Conservation (phyloP, 2,113 vertebrate species). For the Balaenoptera acutorostrata region DNA sequence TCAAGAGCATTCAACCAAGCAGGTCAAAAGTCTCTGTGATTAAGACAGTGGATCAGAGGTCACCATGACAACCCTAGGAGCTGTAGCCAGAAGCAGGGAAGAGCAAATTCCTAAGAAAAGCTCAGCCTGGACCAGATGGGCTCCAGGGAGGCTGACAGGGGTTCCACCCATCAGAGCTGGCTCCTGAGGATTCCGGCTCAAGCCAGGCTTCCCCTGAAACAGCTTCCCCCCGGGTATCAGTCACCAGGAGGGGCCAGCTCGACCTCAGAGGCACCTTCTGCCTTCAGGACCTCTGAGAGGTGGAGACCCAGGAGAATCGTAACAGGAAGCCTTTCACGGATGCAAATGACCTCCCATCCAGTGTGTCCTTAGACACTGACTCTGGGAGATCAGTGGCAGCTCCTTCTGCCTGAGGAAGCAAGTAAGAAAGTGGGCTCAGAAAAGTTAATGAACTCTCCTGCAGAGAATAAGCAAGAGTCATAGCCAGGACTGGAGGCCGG, state of each 20-base stretch:
- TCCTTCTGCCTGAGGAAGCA: neutral
- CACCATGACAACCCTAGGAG: constrained; percentile 21
- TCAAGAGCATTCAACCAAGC: constrained; percentile 41
- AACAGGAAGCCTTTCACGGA: fast-evolving
- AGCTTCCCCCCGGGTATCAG: neutral
- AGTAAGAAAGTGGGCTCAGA: neutral
- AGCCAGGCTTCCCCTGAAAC: neutral
- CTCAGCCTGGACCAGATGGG: neutral
- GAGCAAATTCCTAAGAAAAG: constrained; percentile 33
- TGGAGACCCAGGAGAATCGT: neutral
- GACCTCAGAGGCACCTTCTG: neutral
- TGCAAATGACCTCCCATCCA: neutral
- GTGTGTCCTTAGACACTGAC: neutral
- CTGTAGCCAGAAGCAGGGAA: neutral
- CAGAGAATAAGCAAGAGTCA: neutral
- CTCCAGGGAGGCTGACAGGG: neutral
- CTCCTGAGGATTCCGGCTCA: neutral
- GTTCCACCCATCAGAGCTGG: neutral
- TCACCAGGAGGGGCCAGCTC: neutral
- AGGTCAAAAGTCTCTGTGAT: constrained; percentile 65
- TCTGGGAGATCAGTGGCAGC: neutral
- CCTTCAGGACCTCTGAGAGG: neutral
- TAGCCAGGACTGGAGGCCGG: neutral
- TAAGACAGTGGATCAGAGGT: constrained; percentile 65
- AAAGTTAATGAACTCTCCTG: neutral